Evolutionary conservation across 2,888 invertebrate species (phyloP).

Genomic region (Xanthorhoe spadicearia): DNA sequence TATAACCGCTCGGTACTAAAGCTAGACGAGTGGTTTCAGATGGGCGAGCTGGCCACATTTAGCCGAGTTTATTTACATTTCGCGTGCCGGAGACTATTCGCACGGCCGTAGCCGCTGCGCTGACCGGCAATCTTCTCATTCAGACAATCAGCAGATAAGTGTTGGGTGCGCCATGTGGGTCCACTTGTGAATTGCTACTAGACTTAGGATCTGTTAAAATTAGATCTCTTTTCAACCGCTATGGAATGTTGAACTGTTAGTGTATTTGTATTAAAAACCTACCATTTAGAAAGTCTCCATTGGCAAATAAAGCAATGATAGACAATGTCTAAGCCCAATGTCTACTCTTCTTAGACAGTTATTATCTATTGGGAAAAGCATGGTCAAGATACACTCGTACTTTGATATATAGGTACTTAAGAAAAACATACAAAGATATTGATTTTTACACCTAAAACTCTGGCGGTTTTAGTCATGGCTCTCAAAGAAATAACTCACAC

Average conservation of each 20-base stretch:
- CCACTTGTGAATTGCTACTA: background rate
- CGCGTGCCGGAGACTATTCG: slow-evolving; percentile 52
- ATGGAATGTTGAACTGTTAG: too few species aligned
- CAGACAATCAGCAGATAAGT: slow-evolving; percentile 57
- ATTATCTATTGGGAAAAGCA: too few species aligned
- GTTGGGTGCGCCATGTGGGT: slow-evolving; percentile 43
- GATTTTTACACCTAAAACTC: too few species aligned
- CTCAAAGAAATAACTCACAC: background rate
- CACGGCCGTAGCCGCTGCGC: slow-evolving; percentile 46
- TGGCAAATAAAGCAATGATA: too few species aligned
- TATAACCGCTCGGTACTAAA: background rate
- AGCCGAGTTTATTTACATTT: slow-evolving; percentile 35
- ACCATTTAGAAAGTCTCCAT: too few species aligned
- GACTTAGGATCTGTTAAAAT: background rate
- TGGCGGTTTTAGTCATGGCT: background rate
- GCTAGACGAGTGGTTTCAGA: background rate
- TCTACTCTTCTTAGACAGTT: too few species aligned
- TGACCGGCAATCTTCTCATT: slow-evolving; percentile 63
- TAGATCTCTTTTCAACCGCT: too few species aligned
- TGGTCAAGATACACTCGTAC: too few species aligned
- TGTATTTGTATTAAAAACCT: too few species aligned
- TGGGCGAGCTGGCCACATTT: slow-evolving; percentile 9
- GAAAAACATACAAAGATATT: too few species aligned
- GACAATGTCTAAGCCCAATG: too few species aligned
- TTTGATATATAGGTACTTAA: too few species aligned